Conservation (phyloP, 2,113 vertebrate genomes). For the Gorsachius goisagi region DNA sequence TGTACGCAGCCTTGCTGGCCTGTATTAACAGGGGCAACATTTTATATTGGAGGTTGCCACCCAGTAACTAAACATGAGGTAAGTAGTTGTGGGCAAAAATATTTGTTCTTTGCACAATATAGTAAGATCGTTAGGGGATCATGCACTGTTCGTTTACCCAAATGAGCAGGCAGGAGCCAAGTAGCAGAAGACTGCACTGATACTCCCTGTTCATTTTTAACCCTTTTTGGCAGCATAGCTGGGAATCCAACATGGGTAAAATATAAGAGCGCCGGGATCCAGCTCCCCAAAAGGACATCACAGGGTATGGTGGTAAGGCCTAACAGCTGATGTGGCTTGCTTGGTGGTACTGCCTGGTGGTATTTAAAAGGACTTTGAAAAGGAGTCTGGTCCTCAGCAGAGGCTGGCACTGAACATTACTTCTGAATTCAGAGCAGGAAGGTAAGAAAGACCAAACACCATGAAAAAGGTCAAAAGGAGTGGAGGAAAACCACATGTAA, state of each 20-base stretch:
- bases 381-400: neutral
- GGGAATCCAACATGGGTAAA: neutral
- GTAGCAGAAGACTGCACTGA: neutral
- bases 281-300: neutral
- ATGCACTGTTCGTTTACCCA: neutral
- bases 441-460: neutral
- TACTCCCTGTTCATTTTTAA: neutral
- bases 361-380: neutral
- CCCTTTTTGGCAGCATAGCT: neutral
- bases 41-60: neutral
- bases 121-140: neutral
- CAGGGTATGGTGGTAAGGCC: neutral
- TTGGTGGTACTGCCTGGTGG: neutral
- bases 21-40: neutral
- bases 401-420: neutral
- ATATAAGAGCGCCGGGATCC: neutral
- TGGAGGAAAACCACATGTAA: neutral
- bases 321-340: neutral
- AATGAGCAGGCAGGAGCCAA: neutral
- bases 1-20: neutral
- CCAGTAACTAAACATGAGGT: conserved; percentile 14
- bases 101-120: neutral
- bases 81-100: neutral
- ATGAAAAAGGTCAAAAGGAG: neutral
- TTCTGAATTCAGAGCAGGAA: neutral